These are phyloP conservation scores for Torymus auratus DNA, from an alignment of 2,888 invertebrate species.

Conservation along the genomic window DNA sequence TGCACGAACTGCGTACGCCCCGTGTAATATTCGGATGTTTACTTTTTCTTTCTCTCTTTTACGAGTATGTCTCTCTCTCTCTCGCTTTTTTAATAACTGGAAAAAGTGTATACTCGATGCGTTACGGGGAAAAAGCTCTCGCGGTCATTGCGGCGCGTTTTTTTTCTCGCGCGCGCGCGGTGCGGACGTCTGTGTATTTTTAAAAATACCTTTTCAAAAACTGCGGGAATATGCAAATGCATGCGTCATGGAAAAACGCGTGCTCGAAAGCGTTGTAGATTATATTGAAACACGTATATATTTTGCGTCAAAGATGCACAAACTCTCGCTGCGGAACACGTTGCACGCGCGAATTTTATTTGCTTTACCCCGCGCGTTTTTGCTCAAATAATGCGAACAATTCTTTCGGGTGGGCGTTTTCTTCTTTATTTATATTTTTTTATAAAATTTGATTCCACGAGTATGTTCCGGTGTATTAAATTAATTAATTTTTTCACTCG, in stretches of 20 bases:
- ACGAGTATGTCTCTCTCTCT: background rate
- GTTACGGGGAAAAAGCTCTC: background rate
- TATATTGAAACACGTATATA: conserved; percentile 23
- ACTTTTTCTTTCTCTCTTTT: background rate
- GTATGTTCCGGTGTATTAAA: background rate
- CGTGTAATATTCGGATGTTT: conserved; percentile 41
- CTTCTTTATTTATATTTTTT: background rate
- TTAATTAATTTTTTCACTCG: conserved; percentile 8
- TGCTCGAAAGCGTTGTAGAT: background rate
- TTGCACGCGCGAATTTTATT: background rate
- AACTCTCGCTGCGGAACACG: background rate
- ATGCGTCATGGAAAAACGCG: background rate
- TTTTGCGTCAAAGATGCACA: conserved; percentile 14
- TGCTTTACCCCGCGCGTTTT: conserved; percentile 2
- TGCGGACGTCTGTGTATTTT: conserved; percentile 11
- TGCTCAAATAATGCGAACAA: conserved; percentile 1
- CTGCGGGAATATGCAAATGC: background rate
- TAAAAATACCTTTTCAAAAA: conserved; percentile 46
- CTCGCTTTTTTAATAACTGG: conserved; percentile 20
- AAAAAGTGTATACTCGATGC: background rate
- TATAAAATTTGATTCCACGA: conserved; percentile 10
- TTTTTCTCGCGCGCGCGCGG: conserved; percentile 17
- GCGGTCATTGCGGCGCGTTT: conserved; percentile 13
- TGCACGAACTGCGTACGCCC: background rate
- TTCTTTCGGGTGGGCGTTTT: background rate